Evolutionary conservation across 2,797 vertebrate genomes (phyloP).

Genomic region (Myripristis jacobus): DNA sequence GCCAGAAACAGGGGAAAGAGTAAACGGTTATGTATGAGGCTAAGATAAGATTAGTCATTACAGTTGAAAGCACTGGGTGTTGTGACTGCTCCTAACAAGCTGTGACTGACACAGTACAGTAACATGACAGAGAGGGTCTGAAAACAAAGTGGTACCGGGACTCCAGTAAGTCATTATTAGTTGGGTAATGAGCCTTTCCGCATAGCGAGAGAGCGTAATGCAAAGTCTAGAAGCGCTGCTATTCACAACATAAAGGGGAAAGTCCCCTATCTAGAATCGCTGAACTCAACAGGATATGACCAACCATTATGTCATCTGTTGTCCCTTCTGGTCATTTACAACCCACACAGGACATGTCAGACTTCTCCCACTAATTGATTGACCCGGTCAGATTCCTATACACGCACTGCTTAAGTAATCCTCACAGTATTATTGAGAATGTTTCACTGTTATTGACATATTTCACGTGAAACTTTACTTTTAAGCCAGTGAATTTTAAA

Average conservation of each 20-base stretch:
- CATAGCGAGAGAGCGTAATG: slow-evolving; percentile 55
- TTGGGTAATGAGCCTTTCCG: slow-evolving; percentile 67
- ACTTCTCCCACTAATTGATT: slow-evolving; percentile 53
- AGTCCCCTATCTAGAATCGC: slow-evolving; percentile 70
- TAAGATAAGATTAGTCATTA: slow-evolving; percentile 69
- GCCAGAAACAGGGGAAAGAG: slow-evolving; percentile 66
- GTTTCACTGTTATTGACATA: no score
- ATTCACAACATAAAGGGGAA: slow-evolving; percentile 53
- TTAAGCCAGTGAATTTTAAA: not conserved
- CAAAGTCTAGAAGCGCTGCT: slow-evolving; percentile 50
- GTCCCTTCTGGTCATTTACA: slow-evolving; percentile 70
- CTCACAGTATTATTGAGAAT: no score
- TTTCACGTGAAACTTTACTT: not conserved
- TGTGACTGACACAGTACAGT: slow-evolving; percentile 72
- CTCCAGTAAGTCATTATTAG: slow-evolving; percentile 65
- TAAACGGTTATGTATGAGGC: slow-evolving; percentile 59
- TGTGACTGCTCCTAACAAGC: slow-evolving; percentile 70
- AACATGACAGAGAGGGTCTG: slow-evolving; percentile 65
- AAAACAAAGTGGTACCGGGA: slow-evolving; percentile 56
- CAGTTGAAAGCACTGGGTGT: slow-evolving; percentile 60
- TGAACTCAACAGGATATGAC: slow-evolving; percentile 82
- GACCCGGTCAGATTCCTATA: slow-evolving; percentile 33
- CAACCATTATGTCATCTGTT: slow-evolving; percentile 77
- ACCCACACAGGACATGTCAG: slow-evolving; percentile 46
- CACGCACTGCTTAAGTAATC: slow-evolving; percentile 27